Conservation (phyloP, 1,140 invertebrate species). For the Idris sp. region DNA sequence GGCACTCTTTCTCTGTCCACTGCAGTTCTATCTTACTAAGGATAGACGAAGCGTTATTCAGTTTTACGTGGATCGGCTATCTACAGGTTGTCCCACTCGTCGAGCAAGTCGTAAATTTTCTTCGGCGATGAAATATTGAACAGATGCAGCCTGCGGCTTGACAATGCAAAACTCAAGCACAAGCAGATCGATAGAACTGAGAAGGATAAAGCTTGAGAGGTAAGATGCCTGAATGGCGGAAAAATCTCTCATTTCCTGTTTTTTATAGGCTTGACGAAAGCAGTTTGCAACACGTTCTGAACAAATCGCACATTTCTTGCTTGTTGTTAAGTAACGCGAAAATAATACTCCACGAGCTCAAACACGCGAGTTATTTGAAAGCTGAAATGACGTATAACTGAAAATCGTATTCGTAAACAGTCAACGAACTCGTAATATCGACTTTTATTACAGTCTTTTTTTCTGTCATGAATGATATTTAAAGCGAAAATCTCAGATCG, state of each 20-base stretch:
- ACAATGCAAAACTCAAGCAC: slow-evolving; percentile 44
- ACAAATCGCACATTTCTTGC: slow-evolving; percentile 38
- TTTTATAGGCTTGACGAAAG: slow-evolving; percentile 36
- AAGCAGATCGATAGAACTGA: slow-evolving; percentile 50
- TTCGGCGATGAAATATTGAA: slow-evolving; percentile 48
- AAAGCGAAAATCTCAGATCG: too few species aligned
- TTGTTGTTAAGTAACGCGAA: too few species aligned
- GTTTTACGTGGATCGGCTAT: slow-evolving; percentile 49
- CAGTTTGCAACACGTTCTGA: slow-evolving; percentile 23
- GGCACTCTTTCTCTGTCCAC: slow-evolving; percentile 44
- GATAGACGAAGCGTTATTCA: slow-evolving; percentile 45
- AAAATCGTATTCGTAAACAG: too few species aligned
- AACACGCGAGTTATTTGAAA: too few species aligned
- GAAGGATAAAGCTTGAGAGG: slow-evolving; percentile 35
- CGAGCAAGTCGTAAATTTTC: slow-evolving; percentile 53
- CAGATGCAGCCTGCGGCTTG: slow-evolving; percentile 41
- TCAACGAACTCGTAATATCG: too few species aligned
- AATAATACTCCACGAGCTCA: too few species aligned
- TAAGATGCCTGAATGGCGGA: slow-evolving; percentile 29
- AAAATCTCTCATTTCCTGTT: slow-evolving; percentile 40
- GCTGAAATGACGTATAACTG: too few species aligned
- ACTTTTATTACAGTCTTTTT: too few species aligned
- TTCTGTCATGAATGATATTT: too few species aligned
- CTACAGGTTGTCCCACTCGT: slow-evolving; percentile 56
- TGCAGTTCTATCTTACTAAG: slow-evolving; percentile 40